Conservation (phyloP, 1,140 invertebrate genomes). For the Nautilus pompilius region DNA sequence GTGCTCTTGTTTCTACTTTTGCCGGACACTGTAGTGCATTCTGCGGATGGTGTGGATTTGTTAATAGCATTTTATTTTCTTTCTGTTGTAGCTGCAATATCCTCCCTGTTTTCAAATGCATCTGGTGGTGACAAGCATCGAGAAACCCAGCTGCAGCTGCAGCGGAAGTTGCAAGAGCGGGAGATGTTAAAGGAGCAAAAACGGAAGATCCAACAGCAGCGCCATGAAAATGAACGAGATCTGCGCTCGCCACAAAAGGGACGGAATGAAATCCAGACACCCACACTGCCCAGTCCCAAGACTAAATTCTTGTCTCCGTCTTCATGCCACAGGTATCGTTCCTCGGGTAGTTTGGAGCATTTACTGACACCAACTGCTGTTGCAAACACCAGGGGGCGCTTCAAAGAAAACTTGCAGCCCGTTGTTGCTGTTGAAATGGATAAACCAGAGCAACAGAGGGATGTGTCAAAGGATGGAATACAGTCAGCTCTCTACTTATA, state of each 20-base stretch:
- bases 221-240: constrained; percentile 25
- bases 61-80: background rate
- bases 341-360: constrained; percentile 1
- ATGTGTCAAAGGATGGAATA: no score
- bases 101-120: constrained; percentile 47
- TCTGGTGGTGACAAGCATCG: constrained; percentile 58
- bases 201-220: constrained; percentile 64
- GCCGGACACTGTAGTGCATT: background rate
- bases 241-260: background rate
- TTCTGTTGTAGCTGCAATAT: constrained; percentile 44
- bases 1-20: background rate
- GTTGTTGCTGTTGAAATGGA: no score
- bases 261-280: background rate
- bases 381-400: background rate
- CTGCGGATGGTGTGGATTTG: background rate
- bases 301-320: constrained; percentile 1
- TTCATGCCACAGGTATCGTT: background rate
- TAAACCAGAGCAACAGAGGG: no score
- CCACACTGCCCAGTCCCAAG: background rate
- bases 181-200: constrained; percentile 72
- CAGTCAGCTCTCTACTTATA: no score
- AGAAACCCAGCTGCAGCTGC: constrained; percentile 66
- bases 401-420: no score
- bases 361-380: background rate
- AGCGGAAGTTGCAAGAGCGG: constrained; percentile 68